Base-by-base conservation (phyloP, 1,140 invertebrate genomes). In the Ceratitis capitata region DNA sequence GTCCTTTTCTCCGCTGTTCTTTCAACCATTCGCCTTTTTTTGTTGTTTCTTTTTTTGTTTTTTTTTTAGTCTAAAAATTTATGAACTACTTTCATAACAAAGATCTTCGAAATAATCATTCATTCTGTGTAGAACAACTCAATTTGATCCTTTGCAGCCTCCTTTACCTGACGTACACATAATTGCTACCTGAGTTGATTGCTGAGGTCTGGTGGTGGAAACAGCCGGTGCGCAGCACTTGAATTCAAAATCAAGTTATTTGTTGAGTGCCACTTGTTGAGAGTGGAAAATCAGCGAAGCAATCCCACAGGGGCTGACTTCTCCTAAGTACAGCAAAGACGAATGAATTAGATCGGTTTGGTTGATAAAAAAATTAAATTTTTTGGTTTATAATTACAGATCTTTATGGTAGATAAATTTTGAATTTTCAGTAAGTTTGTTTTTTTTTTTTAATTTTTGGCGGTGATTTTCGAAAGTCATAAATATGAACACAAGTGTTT, bases 191-290 rank as follows among this genome's bases (percentile, higher is more conserved):
- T 78, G 69, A 2, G 35, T 6, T 78, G 39, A 45, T 45, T 78
- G 69, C 45, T 23, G 39, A 45, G 69, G 23, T 47, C n/a, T 78
- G 23, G 10, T 42, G 26, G 39, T n/a, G 69, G 3, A 42, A 78
- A 35, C n/a, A 78, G 39, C 32, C 39, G 6, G n/a, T 2, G 9
- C 23, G 26, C 35, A 7, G n/a, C 26, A 23, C 16, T 32, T 45
- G 69, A 78, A 78, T n/a, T 47, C n/a, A 45, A 45, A 78, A n/a
- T 78, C 69, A 78, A 78, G 69, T 9, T 19, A 2, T 78, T 32
- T 45, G 69, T 14, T 5, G n/a, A 78, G 69, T 78, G 39, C 69
- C 45, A n/a, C 35, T 78, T 45, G 39, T 16, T 10, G 3, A n/a
- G 39, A 45, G 10, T 61, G 23, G n/a, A 42, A 47, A 45, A 23